Evolutionary conservation across 2,113 vertebrate species (phyloP).

Genomic region (Orthonyx spaldingii): DNA sequence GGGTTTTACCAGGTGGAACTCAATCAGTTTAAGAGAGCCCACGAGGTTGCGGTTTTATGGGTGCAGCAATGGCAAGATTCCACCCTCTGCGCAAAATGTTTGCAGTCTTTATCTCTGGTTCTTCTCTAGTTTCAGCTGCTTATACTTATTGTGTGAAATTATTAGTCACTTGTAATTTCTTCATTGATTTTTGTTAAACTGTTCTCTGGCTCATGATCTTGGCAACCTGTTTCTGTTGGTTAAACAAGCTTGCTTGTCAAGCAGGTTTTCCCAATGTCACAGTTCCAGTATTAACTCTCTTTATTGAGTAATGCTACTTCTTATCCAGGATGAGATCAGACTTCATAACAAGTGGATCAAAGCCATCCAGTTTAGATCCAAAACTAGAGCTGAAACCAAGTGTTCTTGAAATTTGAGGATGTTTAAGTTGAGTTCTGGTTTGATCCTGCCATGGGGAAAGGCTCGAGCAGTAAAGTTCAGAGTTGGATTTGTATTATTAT

Average conservation of each 20-base stretch:
- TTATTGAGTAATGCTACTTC: conserved; percentile 36
- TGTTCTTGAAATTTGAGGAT: conserved; percentile 21
- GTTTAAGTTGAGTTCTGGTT: background rate
- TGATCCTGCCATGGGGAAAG: background rate
- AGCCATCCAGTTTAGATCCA: conserved; percentile 23
- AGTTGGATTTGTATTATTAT: background rate
- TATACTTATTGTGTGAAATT: conserved; percentile 28
- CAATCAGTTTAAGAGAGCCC: background rate
- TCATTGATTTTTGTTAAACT: conserved; percentile 57
- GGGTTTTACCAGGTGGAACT: background rate
- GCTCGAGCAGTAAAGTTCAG: background rate
- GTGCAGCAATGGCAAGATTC: background rate
- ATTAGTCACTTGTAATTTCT: conserved; percentile 56
- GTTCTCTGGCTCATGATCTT: conserved; percentile 39
- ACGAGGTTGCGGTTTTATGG: background rate
- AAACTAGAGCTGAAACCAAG: background rate
- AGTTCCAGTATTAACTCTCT: conserved; percentile 35
- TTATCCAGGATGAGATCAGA: conserved; percentile 61
- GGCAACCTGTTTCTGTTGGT: conserved; percentile 46
- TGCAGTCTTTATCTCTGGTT: background rate
- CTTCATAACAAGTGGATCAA: conserved; percentile 47
- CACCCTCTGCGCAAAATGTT: background rate
- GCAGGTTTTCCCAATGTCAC: conserved; percentile 55
- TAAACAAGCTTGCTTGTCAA: conserved; percentile 47
- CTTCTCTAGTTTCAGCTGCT: conserved; percentile 30